Percentiles rank a stretch among this genome's conserved stretches.
Conservation (phyloP, 2,797 vertebrate species). For the Linurgus olivaceus region DNA sequence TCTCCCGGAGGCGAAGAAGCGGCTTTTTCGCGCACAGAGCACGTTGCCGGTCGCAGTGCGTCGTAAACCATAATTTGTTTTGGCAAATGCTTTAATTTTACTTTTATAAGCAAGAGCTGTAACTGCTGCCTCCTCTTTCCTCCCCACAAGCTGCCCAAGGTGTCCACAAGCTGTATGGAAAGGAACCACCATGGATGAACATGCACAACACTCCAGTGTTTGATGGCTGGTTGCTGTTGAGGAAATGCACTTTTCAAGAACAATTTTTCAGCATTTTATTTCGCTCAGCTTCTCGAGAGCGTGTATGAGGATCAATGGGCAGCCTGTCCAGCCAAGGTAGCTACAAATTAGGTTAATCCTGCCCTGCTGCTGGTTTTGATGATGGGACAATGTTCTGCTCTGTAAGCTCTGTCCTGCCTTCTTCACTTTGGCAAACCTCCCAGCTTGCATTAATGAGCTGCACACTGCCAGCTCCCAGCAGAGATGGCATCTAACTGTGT, state of each 20-base stretch:
- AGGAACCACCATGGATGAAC: accelerated
- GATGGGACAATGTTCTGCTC: neutral
- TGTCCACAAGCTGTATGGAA: neutral
- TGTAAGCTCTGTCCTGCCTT: neutral
- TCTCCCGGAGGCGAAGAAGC: too few relatives aligned
- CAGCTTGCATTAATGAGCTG: neutral
- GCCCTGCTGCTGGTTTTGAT: neutral
- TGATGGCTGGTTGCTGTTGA: neutral
- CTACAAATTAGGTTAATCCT: neutral
- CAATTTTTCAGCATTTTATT: neutral
- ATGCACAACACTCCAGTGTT: accelerated
- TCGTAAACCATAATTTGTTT: neutral
- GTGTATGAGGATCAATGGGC: neutral
- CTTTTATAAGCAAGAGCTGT: neutral
- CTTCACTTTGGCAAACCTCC: neutral
- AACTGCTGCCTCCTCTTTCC: neutral
- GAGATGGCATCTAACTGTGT: accelerated
- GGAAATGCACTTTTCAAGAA: neutral
- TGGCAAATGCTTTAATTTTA: neutral
- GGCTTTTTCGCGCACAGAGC: too few relatives aligned
- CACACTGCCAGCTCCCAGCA: neutral
- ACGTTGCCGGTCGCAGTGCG: too few relatives aligned
- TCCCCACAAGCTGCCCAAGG: neutral
- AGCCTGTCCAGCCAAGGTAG: neutral
- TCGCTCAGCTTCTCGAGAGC: neutral